Conservation (phyloP, 2,113 vertebrate species). For the Petrocephalus zakoni region DNA sequence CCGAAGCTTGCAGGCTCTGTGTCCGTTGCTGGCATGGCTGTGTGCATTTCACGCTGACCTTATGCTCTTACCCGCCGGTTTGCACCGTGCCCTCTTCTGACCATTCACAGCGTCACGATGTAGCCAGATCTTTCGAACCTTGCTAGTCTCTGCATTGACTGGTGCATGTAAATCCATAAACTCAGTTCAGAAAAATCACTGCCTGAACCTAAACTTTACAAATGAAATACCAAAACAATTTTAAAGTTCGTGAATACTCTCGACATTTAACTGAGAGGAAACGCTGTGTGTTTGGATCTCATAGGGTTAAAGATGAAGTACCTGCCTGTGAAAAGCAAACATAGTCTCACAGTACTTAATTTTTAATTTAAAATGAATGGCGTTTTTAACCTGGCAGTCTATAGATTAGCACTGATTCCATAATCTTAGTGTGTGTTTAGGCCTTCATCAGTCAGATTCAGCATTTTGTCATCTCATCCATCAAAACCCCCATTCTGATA, state of each 20-base stretch:
- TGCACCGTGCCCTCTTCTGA: not conserved
- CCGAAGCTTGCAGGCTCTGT: no score
- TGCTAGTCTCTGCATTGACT: not conserved
- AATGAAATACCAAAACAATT: not conserved
- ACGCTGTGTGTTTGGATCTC: not conserved
- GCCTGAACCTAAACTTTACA: not conserved
- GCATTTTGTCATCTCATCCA: conserved; percentile 50
- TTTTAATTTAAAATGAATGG: not conserved
- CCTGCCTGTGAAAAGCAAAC: not conserved
- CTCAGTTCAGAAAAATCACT: not conserved
- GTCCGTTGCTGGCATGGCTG: not conserved
- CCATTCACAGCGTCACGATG: not conserved
- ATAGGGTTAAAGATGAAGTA: not conserved
- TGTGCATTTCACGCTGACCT: not conserved
- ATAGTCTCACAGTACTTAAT: not conserved
- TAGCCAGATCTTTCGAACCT: not conserved
- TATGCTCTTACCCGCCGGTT: not conserved
- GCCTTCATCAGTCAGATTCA: conserved; percentile 34
- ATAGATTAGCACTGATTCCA: not conserved
- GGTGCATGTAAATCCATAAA: not conserved
- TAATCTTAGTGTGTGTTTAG: not conserved
- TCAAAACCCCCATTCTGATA: conserved; percentile 35
- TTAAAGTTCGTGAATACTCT: not conserved
- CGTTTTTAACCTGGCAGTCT: not conserved
- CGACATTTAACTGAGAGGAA: not conserved